A percentile compares a stretch with the other conserved stretches of the same genome.
Conservation (phyloP, 2,888 invertebrate genomes). For the Rhogogaster chlorosoma region DNA sequence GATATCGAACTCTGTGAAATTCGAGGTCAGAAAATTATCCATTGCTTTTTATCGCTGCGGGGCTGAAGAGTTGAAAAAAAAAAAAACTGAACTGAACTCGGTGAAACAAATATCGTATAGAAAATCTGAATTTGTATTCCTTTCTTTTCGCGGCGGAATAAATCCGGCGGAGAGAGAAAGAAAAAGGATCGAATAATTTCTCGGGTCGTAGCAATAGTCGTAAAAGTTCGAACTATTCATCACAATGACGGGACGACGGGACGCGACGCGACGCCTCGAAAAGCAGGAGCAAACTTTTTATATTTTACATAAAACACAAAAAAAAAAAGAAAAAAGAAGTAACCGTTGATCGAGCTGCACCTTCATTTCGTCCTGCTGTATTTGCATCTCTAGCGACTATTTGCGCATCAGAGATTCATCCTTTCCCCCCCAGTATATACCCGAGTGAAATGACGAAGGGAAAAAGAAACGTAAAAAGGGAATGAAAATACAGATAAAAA, state of each 20-base stretch:
- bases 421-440: background rate
- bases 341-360: slow-evolving; percentile 7
- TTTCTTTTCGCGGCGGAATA: background rate
- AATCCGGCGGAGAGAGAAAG: background rate
- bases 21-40: background rate
- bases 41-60: background rate
- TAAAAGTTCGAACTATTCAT: slow-evolving; percentile 25
- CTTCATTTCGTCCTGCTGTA: slow-evolving; percentile 11
- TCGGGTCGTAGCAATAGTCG: slow-evolving; percentile 6
- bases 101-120: background rate
- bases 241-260: slow-evolving; percentile 3
- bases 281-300: background rate
- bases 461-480: background rate
- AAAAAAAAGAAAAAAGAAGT: background rate
- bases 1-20: background rate
- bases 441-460: slow-evolving; percentile 11
- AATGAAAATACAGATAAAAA: slow-evolving; percentile 27
- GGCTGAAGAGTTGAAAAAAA: background rate
- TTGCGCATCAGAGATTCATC: slow-evolving; percentile 20
- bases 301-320: slow-evolving; percentile 25
- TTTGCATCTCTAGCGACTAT: slow-evolving; percentile 36
- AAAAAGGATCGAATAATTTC: slow-evolving; percentile 40
- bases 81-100: background rate
- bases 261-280: background rate
- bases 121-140: background rate